Evolutionary conservation across 2,888 invertebrate genomes (phyloP).

Genomic region (Camponotus fellah): DNA sequence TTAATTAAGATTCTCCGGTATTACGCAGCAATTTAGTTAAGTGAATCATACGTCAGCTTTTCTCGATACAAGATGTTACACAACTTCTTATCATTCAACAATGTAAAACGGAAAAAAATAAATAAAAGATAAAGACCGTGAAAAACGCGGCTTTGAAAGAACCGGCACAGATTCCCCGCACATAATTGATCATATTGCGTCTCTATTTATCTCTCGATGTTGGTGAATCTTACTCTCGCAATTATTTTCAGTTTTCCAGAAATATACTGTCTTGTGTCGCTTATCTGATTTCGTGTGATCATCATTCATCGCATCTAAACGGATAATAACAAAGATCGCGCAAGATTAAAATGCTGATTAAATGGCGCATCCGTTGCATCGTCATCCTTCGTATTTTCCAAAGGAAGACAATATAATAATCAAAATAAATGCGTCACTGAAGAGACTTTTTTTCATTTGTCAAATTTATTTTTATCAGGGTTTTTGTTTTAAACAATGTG

Average conservation of each 20-base stretch:
- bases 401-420: neutral
- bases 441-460: neutral
- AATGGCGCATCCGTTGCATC: neutral
- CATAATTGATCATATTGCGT: neutral
- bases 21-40: conserved; percentile 51
- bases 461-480: neutral
- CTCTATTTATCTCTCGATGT: neutral
- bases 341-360: neutral
- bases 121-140: neutral
- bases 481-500: too few relatives aligned
- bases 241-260: conserved; percentile 3
- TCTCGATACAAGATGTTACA: conserved; percentile 22
- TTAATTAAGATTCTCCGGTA: conserved; percentile 68
- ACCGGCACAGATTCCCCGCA: neutral
- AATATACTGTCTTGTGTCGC: neutral
- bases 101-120: neutral
- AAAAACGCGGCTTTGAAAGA: neutral
- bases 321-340: conserved; percentile 13
- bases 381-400: conserved; percentile 35
- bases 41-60: conserved; percentile 64
- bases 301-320: conserved; percentile 9
- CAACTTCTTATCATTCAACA: neutral
- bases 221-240: neutral
- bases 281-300: conserved; percentile 33
- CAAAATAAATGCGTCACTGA: neutral